These are phyloP conservation scores for Thumatha senex DNA, from an alignment of 2,888 invertebrate species.

Conservation along the genomic window DNA sequence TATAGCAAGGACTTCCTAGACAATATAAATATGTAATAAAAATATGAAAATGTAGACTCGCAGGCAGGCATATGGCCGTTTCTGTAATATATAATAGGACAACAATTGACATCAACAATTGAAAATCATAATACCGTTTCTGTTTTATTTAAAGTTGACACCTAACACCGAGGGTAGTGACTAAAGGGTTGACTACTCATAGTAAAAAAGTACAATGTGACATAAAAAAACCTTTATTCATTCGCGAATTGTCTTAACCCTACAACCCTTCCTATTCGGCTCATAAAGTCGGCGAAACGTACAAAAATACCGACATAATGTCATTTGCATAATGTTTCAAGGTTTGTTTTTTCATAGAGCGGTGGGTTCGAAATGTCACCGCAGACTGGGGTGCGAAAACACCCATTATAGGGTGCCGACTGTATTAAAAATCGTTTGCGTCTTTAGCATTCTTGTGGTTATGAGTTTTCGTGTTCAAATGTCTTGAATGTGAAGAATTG, in stretches of 20 bases:
- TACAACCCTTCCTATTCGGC: conserved; percentile 76
- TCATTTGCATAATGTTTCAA: conserved; percentile 82
- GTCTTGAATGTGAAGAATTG: conserved; percentile 37
- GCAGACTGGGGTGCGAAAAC: conserved; percentile 76
- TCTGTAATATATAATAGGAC: conserved; percentile 15
- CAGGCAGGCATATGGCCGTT: conserved; percentile 15
- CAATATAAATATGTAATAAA: no score
- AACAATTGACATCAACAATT: conserved; percentile 21
- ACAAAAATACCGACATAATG: conserved; percentile 81
- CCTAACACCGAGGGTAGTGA: conserved; percentile 27
- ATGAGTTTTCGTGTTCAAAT: conserved; percentile 59
- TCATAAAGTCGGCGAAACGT: conserved; percentile 79
- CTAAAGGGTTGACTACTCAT: conserved; percentile 45
- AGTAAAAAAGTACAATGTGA: conserved; percentile 61
- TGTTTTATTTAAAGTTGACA: conserved; percentile 30
- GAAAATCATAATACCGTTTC: conserved; percentile 25
- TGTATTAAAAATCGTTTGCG: conserved; percentile 80
- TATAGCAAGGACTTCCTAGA: no score
- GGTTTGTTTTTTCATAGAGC: conserved; percentile 81
- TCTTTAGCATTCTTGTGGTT: conserved; percentile 79
- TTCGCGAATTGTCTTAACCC: conserved; percentile 73
- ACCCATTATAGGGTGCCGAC: conserved; percentile 76
- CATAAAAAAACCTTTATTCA: conserved; percentile 68
- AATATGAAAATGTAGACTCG: neutral
- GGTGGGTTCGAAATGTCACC: conserved; percentile 81